Conservation (phyloP, 37 sponge, comb jelly and placozoan species). For the Theonella swinhoei region DNA sequence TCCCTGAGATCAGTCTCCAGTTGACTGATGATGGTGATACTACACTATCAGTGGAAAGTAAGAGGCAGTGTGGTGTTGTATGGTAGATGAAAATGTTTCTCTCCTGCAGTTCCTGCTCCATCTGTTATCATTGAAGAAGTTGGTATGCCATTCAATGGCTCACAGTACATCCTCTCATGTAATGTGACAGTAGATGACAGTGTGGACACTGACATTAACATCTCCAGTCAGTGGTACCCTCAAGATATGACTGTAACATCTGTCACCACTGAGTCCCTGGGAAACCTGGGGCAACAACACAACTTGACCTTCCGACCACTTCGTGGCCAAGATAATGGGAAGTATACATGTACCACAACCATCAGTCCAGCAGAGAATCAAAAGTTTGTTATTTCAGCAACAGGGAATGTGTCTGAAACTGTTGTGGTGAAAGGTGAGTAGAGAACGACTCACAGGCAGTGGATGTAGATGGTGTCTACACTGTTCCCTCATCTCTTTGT, state of each 20-base stretch:
- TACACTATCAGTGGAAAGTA: slow-evolving; percentile 21
- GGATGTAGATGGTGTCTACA: too few relatives aligned
- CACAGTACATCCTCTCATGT: neutral
- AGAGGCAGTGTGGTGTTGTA: neutral
- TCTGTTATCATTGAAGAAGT: neutral
- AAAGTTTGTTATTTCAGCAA: neutral
- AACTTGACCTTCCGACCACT: neutral
- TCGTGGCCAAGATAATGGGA: slow-evolving; percentile 2
- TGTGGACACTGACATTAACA: slow-evolving; percentile 30
- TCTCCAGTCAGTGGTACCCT: slow-evolving; percentile 18
- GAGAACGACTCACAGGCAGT: too few relatives aligned
- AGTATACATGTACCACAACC: neutral
- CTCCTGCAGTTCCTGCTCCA: slow-evolving; percentile 9
- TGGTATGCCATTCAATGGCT: neutral
- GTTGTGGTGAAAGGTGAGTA: too few relatives aligned
- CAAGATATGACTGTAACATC: neutral
- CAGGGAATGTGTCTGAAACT: neutral
- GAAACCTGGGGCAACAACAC: neutral
- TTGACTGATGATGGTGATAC: neutral
- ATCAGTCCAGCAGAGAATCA: neutral
- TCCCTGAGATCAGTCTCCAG: neutral
- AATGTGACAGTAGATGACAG: neutral
- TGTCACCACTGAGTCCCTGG: neutral
- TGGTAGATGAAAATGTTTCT: neutral
- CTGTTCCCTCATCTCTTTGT: too few relatives aligned